phyloP scores from a whole-genome alignment of 2,113 vertebrate species.

The Catharus minimus region DNA sequence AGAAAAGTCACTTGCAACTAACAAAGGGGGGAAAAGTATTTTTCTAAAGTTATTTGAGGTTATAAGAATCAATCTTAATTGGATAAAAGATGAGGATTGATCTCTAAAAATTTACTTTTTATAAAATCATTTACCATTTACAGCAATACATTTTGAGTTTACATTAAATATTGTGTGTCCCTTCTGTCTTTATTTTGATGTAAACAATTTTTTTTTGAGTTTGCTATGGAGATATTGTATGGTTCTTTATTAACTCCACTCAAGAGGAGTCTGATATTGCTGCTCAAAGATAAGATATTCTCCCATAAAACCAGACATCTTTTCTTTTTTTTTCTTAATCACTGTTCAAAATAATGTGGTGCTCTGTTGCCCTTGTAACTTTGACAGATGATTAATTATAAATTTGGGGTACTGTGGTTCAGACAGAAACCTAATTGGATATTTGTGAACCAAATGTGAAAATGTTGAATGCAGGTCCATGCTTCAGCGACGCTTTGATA shows the following conservation, averaged over 20 bases:
- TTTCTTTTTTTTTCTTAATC: background rate
- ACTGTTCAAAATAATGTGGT: constrained; percentile 14
- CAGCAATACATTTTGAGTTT: background rate
- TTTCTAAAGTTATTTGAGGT: background rate
- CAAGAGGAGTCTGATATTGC: background rate
- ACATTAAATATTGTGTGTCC: background rate
- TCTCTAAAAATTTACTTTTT: background rate
- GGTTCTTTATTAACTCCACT: background rate
- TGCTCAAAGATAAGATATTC: background rate
- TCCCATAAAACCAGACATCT: background rate
- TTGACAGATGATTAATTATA: constrained; percentile 66
- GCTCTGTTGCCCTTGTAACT: constrained; percentile 39
- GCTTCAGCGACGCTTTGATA: constrained; percentile 23
- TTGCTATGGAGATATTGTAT: background rate
- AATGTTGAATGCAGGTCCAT: constrained; percentile 32
- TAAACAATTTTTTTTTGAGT: background rate
- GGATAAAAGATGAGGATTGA: background rate
- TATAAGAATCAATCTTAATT: background rate
- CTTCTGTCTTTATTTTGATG: background rate
- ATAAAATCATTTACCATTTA: background rate
- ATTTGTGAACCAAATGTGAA: constrained; percentile 66
- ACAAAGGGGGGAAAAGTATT: background rate
- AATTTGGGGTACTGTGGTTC: constrained; percentile 53
- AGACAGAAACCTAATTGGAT: constrained; percentile 61
- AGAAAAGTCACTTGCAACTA: background rate